Base-by-base conservation (phyloP, 2,797 vertebrate genomes). In the Diplodus puntazzo region DNA sequence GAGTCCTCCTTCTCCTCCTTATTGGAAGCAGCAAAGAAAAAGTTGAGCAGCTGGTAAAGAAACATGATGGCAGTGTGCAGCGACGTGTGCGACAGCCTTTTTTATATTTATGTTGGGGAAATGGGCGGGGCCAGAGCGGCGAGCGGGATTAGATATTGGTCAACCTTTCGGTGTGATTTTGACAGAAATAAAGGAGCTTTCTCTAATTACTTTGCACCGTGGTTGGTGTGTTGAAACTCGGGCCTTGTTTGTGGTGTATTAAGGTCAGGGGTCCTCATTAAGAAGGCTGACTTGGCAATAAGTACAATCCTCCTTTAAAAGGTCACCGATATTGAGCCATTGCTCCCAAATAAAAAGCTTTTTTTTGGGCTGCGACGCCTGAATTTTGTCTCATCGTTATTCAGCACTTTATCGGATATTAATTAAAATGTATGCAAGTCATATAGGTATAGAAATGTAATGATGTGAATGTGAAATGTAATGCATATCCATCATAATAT, bases 21-120 rank as follows among this genome's bases (percentile, higher is more conserved):
- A 58, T 88, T 73, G 58, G 88, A 82, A 0, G 92, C 78, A 0
- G 75, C 77, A 25, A 92, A 94, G 82, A 95, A 89, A 55, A 94
- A 80, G 88, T 73, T 92, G 78, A 96, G 79, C 1, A 95, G 83
- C 54, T 94, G 91, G 68, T 91, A 88, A 20, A 92, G 92, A 78
- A 95, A 95, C 95, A 96, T 96, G 87, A 61, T 78, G 86, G 59
- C 45, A 48, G 73, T 76, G 27, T 78, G 59, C 54, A 21, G 58
- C 53, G 21, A 25, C 53, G 39, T 2, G 53, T 30, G 46, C 9
- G 12, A 71, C 53, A 55, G 68, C 39, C 34, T 20, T 88, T 95
- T 95, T 95, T 39, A 39, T 39, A 39, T 95, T 75, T 45, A 23
- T 11, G 53, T 20, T 21, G 54, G 46, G 25, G 4, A 39, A 11